Percentiles rank a stretch among this genome's conserved stretches.
Conservation (phyloP, 2,888 invertebrate species). For the Noctua comes region DNA sequence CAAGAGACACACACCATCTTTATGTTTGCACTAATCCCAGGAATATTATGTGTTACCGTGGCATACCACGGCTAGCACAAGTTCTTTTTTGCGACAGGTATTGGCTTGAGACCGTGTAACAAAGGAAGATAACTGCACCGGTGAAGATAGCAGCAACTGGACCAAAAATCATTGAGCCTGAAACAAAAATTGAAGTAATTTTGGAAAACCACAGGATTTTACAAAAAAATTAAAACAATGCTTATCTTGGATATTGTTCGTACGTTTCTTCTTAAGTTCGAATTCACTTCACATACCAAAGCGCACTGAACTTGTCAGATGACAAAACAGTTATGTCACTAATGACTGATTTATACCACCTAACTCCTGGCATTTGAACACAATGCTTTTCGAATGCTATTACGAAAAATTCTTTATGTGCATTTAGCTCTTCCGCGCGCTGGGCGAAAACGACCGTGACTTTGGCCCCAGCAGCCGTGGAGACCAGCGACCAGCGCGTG, state of each 20-base stretch:
- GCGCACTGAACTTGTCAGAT: constrained; percentile 21
- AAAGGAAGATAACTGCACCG: constrained; percentile 31
- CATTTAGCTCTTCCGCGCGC: background rate
- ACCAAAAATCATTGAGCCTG: constrained; percentile 67
- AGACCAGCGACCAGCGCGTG: too few species aligned
- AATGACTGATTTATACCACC: background rate
- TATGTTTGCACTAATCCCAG: background rate
- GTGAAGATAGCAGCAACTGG: constrained; percentile 22
- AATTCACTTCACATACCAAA: constrained; percentile 30
- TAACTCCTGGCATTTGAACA: constrained; percentile 1
- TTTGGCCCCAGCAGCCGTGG: background rate
- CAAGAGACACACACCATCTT: constrained; percentile 54
- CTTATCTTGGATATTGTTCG: constrained; percentile 66
- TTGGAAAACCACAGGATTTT: constrained; percentile 71
- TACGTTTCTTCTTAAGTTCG: constrained; percentile 32
- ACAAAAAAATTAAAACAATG: constrained; percentile 53
- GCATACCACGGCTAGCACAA: constrained; percentile 33
- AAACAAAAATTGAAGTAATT: constrained; percentile 77
- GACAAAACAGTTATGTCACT: constrained; percentile 14
- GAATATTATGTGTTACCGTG: background rate
- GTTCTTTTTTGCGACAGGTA: constrained; percentile 20
- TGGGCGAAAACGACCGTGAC: background rate
- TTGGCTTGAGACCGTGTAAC: constrained; percentile 28
- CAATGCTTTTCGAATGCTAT: constrained; percentile 1
- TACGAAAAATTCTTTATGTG: background rate